These are phyloP conservation scores for Gandaritis pyraliata DNA, from an alignment of 2,888 invertebrate genomes.

Conservation along the genomic window DNA sequence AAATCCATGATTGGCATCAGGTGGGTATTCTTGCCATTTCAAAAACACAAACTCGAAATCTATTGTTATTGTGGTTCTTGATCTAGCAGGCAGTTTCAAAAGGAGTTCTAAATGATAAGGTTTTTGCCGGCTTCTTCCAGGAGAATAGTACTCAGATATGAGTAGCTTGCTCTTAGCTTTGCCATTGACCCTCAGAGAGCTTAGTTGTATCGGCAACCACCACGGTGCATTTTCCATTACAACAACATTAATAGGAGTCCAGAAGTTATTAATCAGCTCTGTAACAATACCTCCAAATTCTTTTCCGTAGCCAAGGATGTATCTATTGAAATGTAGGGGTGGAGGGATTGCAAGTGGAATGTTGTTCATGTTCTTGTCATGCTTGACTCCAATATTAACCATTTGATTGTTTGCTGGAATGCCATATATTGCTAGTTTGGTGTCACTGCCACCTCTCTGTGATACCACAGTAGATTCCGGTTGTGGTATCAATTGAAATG, in stretches of 20 bases:
- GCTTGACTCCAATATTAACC: constrained; percentile 88
- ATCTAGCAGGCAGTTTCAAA: constrained; percentile 90
- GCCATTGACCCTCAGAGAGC: constrained; percentile 90
- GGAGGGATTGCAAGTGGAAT: constrained; percentile 82
- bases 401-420: constrained; percentile 83
- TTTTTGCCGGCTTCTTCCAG: constrained; percentile 92
- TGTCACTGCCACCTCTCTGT: constrained; percentile 87
- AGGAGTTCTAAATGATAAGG: constrained; percentile 95
- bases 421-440: constrained; percentile 89
- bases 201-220: constrained; percentile 95
- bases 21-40: constrained; percentile 99
- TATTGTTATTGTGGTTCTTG: constrained; percentile 91
- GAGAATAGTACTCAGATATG: constrained; percentile 84
- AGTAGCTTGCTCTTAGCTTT: constrained; percentile 84
- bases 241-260: constrained; percentile 89
- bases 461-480: constrained; percentile 85
- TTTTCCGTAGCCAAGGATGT: constrained; percentile 95
- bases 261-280: constrained; percentile 92
- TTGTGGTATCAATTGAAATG: constrained; percentile 86
- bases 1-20: constrained; percentile 99
- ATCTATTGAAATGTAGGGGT: constrained; percentile 91
- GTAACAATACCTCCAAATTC: constrained; percentile 95
- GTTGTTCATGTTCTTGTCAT: constrained; percentile 69
- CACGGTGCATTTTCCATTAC: constrained; percentile 96
- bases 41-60: constrained; percentile 98